Conservation (phyloP, 2,888 invertebrate species). For the Gnatocerus cornutus region DNA sequence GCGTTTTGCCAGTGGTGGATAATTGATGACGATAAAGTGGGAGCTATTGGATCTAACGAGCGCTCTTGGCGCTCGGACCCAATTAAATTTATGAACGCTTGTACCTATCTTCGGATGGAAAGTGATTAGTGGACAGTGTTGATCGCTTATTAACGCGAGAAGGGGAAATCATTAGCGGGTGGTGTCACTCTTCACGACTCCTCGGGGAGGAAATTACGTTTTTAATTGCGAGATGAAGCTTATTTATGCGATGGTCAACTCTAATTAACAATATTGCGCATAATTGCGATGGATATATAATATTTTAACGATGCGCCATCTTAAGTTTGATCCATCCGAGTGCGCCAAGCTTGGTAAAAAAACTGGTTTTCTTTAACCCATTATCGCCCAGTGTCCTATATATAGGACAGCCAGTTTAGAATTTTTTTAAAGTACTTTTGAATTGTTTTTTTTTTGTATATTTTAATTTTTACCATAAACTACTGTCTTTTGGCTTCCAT, state of each 20-base stretch:
- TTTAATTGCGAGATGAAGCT: slow-evolving; percentile 21
- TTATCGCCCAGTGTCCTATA: too few species aligned
- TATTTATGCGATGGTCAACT: slow-evolving; percentile 17
- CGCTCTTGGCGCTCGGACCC: slow-evolving; percentile 56
- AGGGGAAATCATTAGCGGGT: slow-evolving; percentile 28
- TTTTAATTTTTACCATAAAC: too few species aligned
- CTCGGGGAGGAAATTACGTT: slow-evolving; percentile 39
- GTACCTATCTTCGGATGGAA: slow-evolving; percentile 58
- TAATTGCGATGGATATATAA: too few species aligned
- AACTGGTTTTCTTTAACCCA: slow-evolving; percentile 21
- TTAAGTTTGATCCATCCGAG: too few species aligned
- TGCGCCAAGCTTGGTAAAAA: not conserved
- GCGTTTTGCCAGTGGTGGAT: slow-evolving; percentile 56
- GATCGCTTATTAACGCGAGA: slow-evolving; percentile 27
- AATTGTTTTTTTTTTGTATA: too few species aligned
- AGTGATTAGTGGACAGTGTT: slow-evolving; percentile 56
- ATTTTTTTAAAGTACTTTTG: too few species aligned
- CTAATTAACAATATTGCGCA: slow-evolving; percentile 10
- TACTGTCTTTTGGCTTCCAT: too few species aligned
- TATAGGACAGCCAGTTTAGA: too few species aligned
- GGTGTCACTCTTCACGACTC: slow-evolving; percentile 36
- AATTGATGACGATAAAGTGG: slow-evolving; percentile 62
- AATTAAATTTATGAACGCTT: slow-evolving; percentile 59
- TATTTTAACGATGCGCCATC: too few species aligned
- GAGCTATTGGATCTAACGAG: slow-evolving; percentile 57